Percentiles rank a stretch among this genome's conserved stretches.
Conservation (phyloP, 2,888 invertebrate genomes). For the Acutogordius australiensis region DNA sequence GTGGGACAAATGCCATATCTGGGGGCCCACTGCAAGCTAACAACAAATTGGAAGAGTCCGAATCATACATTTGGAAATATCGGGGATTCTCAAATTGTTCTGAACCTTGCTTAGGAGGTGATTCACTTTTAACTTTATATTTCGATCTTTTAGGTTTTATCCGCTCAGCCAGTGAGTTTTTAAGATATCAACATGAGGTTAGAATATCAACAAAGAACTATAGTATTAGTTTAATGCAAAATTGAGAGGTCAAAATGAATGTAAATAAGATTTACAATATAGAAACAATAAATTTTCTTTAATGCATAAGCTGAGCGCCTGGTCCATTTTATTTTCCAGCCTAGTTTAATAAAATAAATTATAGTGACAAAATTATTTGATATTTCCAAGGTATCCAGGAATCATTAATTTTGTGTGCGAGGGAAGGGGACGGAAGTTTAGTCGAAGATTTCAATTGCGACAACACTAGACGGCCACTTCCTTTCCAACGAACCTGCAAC, state of each 20-base stretch:
- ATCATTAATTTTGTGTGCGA: not conserved
- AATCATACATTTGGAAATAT: not conserved
- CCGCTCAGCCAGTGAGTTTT: too few species aligned
- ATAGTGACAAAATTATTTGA: too few species aligned
- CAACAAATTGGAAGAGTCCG: not conserved
- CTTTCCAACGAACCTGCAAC: conserved; percentile 7
- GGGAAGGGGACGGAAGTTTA: not conserved
- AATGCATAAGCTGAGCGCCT: too few species aligned
- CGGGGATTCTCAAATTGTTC: conserved; percentile 1
- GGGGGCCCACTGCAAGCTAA: not conserved
- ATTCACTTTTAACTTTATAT: not conserved
- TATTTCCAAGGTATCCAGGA: not conserved
- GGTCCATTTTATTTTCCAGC: too few species aligned
- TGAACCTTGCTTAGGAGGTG: conserved; percentile 2
- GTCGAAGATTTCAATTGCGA: not conserved
- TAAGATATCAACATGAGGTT: too few species aligned
- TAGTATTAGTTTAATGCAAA: too few species aligned
- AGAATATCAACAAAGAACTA: too few species aligned
- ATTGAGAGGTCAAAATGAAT: too few species aligned
- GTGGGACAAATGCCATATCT: not conserved
- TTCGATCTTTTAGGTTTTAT: too few species aligned
- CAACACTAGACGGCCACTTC: not conserved
- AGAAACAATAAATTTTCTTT: too few species aligned
- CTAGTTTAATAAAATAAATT: too few species aligned
- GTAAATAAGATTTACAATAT: too few species aligned